Conservation (phyloP, 1,140 invertebrate species). For the Drosophila prosaltans region DNA sequence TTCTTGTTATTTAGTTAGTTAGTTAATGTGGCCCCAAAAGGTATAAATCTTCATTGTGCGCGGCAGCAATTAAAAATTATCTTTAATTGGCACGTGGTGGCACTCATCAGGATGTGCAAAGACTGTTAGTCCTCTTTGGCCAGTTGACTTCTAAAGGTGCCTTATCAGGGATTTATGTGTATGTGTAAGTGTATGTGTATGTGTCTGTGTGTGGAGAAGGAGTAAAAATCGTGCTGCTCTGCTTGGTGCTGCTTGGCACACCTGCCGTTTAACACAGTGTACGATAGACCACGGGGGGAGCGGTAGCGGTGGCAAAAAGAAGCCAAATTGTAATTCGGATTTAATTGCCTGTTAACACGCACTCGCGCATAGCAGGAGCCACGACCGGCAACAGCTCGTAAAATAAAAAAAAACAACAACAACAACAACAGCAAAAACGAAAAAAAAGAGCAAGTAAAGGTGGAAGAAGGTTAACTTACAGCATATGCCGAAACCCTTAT, state of each 20-base stretch:
- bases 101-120: slow-evolving; percentile 17
- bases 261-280: slow-evolving; percentile 59
- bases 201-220: not conserved
- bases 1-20: slow-evolving; percentile 12
- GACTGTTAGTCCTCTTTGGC: slow-evolving; percentile 16
- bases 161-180: slow-evolving; percentile 54
- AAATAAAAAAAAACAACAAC: slow-evolving; percentile 45
- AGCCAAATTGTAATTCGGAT: slow-evolving; percentile 79
- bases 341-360: slow-evolving; percentile 81
- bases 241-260: slow-evolving; percentile 58
- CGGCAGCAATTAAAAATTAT: slow-evolving; percentile 74
- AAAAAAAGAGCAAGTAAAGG: not conserved
- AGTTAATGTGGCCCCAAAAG: not conserved
- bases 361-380: slow-evolving; percentile 70
- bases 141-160: slow-evolving; percentile 60
- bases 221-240: slow-evolving; percentile 55
- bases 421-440: slow-evolving; percentile 3
- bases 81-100: slow-evolving; percentile 71
- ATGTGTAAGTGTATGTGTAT: not conserved
- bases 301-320: slow-evolving; percentile 45
- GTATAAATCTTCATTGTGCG: slow-evolving; percentile 73
- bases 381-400: slow-evolving; percentile 73
- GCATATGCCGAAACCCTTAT: slow-evolving; percentile 20
- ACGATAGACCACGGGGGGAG: slow-evolving; percentile 19
- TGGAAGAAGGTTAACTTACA: slow-evolving; percentile 6